Base-by-base conservation (phyloP, 2,113 vertebrate species). In the Zapus hudsonius region DNA sequence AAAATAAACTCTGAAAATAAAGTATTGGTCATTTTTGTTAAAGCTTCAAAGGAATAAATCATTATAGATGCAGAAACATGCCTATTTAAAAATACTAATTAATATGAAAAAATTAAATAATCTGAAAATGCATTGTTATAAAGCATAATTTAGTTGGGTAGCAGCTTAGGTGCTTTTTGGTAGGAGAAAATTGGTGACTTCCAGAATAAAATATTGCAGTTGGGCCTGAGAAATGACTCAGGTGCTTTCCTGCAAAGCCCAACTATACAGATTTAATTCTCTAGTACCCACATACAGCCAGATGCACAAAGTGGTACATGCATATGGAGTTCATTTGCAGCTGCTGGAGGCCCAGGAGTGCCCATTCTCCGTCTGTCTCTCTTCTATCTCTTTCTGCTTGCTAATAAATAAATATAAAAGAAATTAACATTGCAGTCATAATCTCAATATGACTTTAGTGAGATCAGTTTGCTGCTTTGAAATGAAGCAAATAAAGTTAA, bases 401-500 rank as follows among this genome's bases (percentile, higher is more conserved):
- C n/a, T n/a, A n/a, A n/a, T n/a, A n/a, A n/a, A n/a, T n/a, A 44
- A 82, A 91, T 72, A 90, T 16, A 79, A 67, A 92, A 82, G 0
- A 70, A 59, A 93, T 94, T 36, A 91, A 80, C 67, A 74, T 78
- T 92, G 93, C n/a, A 96, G 52, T 31, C 61, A 70, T 59, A 95
- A 70, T 83, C 73, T 73, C 42, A 25, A 55, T 92, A 87, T 76
- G 38, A 94, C 89, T 93, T 95, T 61, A 44, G 64, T 82, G 75
- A 73, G 86, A 91, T 87, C 33, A 36, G 36, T 84, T 63, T 44
- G 91, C 1, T 82, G 27, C 73, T 95, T 91, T 83, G 84, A 92
- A 95, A 86, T 89, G 93, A 97, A 93, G 91, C 67, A 96, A 94
- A 94, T 67, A n/a, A 82, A 84, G 31, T 25, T 90, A 61, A 95